These are phyloP conservation scores for Zelostemma sp. DNA, from an alignment of 1,140 invertebrate species.

Conservation along the genomic window DNA sequence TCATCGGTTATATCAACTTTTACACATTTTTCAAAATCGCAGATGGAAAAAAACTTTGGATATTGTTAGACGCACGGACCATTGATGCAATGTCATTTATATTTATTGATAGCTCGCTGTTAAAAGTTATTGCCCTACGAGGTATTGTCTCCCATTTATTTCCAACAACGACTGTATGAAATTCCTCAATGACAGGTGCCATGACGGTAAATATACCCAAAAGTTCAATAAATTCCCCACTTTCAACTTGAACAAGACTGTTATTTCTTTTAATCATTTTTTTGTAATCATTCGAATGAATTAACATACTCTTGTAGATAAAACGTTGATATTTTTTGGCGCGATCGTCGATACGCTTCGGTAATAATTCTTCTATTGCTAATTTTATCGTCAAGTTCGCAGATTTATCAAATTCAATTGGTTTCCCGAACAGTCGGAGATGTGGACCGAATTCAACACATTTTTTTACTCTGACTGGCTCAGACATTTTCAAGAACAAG, in stretches of 20 bases:
- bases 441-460: background rate
- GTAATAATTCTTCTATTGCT: background rate
- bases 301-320: background rate
- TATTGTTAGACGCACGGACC: no score
- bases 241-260: background rate
- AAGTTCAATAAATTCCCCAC: background rate
- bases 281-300: background rate
- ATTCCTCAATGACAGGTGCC: background rate
- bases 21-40: no score
- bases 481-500: background rate
- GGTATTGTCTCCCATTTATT: background rate
- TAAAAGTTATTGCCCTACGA: no score
- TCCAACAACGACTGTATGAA: background rate
- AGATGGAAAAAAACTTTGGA: no score
- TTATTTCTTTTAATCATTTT: background rate
- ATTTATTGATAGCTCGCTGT: no score
- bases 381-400: background rate
- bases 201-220: background rate
- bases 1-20: no score
- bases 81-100: no score
- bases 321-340: no score
- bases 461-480: background rate
- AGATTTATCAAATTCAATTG: background rate
- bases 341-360: background rate
- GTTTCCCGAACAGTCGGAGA: background rate